Base-by-base conservation (phyloP, 1,140 invertebrate genomes). In the Dryas iulia region DNA sequence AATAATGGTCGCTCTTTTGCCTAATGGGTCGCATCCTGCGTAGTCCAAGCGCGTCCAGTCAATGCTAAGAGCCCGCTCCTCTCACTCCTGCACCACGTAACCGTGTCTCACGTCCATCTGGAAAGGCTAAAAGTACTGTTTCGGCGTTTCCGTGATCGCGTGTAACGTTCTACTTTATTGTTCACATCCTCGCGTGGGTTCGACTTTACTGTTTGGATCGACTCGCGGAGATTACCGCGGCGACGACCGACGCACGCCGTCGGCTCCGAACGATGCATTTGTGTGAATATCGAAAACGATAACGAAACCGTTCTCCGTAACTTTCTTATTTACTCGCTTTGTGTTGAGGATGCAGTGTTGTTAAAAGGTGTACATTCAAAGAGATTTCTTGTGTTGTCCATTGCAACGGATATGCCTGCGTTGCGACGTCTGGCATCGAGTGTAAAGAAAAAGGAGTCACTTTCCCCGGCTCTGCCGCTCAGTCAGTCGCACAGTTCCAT, bases 371-470 rank as follows among this genome's bases (percentile, higher is more conserved):
- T 75, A 74, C 64, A 21, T 71, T 69, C 35, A 31, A 64, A 74
- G 59, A 52, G 30, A 65, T 61, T 58, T 61, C 64, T 71, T 72
- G 76, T 80, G 78, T 60, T 76, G 81, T 73, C 69, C 21, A 74
- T 82, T 79, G 72, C 74, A 81, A 86, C 86, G 87, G 89, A 91
- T 79, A 91, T 91, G 89, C 87, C 87, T 89, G 79, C 73, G 78
- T 83, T 81, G 72, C 84, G 75, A 80, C 78, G 83, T 64, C 76
- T 87, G 81, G 83, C 81, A 73, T 79, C 84, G 63, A 89, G 86
- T 84, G 87, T 89, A 71, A 89, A 87, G 83, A 91, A 91, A 90
- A 90, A 90, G 83, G 86, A 89, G 78, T 74, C 71, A 72, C 74
- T 86, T 81, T 82, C 77, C 69, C 78, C 76, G 79, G 71, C 72